These are phyloP conservation scores for Lacerta bilineata DNA, from an alignment of 2,797 vertebrate genomes.

Conservation along the genomic window DNA sequence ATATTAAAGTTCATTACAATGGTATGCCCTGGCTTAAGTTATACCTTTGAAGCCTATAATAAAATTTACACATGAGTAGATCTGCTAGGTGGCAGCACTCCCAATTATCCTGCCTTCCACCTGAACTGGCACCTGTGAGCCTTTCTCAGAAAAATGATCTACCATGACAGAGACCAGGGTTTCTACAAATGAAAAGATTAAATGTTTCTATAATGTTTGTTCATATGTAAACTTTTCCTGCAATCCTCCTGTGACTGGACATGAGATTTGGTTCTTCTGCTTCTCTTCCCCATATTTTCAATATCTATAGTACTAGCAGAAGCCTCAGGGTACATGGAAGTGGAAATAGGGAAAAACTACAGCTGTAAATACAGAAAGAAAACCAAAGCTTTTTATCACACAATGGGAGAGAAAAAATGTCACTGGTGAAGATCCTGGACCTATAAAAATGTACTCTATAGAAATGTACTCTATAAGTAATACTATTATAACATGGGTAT, in stretches of 20 bases:
- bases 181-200: not conserved
- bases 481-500: too few relatives aligned
- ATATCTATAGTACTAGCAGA: not conserved
- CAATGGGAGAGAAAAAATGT: not conserved
- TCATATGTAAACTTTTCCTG: not conserved
- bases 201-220: not conserved
- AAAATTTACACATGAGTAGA: not conserved
- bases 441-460: not conserved
- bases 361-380: not conserved
- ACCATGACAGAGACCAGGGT: not conserved
- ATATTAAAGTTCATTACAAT: not conserved
- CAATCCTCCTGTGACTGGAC: not conserved
- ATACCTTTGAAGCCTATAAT: not conserved
- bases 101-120: constrained; percentile 5
- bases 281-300: not conserved
- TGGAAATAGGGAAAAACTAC: not conserved
- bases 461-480: too few relatives aligned
- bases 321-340: not conserved
- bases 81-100: not conserved
- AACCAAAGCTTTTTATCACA: not conserved
- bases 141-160: not conserved
- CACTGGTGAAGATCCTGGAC: not conserved
- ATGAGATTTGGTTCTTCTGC: not conserved
- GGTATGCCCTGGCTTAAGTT: not conserved
- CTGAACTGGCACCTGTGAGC: not conserved